Conservation (phyloP, 2,113 vertebrate genomes). For the Prietella phreatophila region DNA sequence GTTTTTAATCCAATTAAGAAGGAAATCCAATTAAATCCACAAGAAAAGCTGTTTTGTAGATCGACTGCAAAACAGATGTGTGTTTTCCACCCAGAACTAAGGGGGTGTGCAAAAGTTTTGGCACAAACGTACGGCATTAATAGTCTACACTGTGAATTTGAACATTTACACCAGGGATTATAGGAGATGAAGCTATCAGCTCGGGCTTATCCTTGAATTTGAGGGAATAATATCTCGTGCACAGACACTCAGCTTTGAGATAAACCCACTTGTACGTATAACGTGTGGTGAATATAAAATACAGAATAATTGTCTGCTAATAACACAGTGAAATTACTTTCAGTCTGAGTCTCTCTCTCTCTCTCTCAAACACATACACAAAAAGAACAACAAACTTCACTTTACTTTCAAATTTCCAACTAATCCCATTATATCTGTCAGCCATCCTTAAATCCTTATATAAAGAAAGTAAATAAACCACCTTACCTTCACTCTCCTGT, state of each 20-base stretch:
- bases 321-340: slow-evolving; percentile 1
- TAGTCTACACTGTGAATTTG: neutral
- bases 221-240: neutral
- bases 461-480: neutral
- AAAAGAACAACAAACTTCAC: neutral
- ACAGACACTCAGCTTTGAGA: neutral
- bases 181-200: slow-evolving; percentile 5
- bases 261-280: neutral
- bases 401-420: neutral
- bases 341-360: neutral
- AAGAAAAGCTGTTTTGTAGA: neutral
- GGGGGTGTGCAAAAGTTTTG: neutral
- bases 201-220: neutral
- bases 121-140: neutral
- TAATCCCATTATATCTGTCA: neutral
- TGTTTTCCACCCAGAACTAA: neutral
- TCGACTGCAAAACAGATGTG: neutral
- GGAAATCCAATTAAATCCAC: neutral
- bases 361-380: neutral
- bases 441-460: neutral
- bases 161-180: neutral
- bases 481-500: slow-evolving; percentile 12
- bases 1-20: neutral
- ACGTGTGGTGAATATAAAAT: neutral
- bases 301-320: neutral